Conservation (phyloP, 2,888 invertebrate genomes). For the Catocala sponsa region DNA sequence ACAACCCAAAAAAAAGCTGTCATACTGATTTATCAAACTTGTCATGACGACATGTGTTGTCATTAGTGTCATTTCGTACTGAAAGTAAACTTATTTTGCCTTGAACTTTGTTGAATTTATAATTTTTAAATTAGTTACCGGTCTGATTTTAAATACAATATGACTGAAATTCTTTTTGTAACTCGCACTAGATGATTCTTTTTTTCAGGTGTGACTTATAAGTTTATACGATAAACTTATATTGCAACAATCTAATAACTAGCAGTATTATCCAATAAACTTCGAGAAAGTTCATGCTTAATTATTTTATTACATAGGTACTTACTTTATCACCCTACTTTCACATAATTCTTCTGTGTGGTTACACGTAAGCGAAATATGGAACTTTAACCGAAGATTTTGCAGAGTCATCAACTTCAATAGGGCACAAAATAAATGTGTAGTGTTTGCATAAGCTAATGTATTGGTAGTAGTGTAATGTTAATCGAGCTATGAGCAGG, state of each 20-base stretch:
- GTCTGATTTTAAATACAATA: not conserved
- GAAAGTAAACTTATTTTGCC: not conserved
- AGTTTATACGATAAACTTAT: too few relatives aligned
- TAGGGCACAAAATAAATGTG: conserved; percentile 10
- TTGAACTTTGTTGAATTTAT: conserved; percentile 2
- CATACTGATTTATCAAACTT: not conserved
- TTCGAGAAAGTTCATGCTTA: conserved; percentile 41
- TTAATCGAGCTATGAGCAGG: conserved; percentile 34
- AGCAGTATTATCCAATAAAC: conserved; percentile 6
- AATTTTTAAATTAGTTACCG: not conserved
- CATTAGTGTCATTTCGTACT: not conserved
- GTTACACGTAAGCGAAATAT: conserved; percentile 22
- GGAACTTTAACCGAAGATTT: conserved; percentile 18
- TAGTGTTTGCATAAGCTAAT: conserved; percentile 22
- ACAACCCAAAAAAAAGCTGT: too few relatives aligned
- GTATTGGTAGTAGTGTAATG: conserved; percentile 17
- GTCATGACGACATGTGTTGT: not conserved
- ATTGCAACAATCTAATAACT: not conserved
- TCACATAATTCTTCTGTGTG: conserved; percentile 29
- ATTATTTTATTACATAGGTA: conserved; percentile 7
- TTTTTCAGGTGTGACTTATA: not conserved
- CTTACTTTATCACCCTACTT: conserved; percentile 16
- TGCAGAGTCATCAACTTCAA: conserved; percentile 9
- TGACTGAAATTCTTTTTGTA: not conserved
- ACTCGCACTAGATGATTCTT: not conserved